Conservation (phyloP, 2,888 invertebrate genomes). For the Seladonia tumulorum region DNA sequence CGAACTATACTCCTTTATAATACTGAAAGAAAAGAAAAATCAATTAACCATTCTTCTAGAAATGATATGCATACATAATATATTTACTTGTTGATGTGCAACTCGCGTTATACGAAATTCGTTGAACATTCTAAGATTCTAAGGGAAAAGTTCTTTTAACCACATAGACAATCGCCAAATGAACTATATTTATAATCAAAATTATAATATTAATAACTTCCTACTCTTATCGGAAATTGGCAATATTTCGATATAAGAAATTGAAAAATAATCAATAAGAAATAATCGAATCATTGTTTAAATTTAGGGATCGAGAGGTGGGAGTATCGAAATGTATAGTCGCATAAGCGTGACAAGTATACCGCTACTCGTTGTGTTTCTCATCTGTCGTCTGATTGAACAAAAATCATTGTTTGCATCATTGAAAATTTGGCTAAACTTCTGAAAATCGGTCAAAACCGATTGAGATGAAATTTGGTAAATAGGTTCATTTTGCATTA, state of each 20-base stretch:
- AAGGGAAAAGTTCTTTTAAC: constrained; percentile 8
- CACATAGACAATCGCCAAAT: constrained; percentile 28
- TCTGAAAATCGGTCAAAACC: too few relatives aligned
- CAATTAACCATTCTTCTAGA: neutral
- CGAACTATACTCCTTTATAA: constrained; percentile 40
- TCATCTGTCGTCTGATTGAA: neutral
- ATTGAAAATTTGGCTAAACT: too few relatives aligned
- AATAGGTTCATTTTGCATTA: too few relatives aligned
- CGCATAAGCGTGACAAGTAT: neutral
- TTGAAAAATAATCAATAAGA: neutral
- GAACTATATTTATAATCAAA: constrained; percentile 18
- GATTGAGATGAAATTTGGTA: too few relatives aligned
- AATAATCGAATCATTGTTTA: neutral
- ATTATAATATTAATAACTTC: constrained; percentile 21
- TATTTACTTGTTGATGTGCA: constrained; percentile 2
- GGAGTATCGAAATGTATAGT: neutral
- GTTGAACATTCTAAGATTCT: constrained; percentile 13
- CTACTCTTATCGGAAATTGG: neutral
- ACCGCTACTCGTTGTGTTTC: neutral
- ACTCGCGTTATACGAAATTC: constrained; percentile 1
- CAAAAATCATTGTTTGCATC: neutral
- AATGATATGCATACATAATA: neutral
- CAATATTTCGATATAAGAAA: constrained; percentile 6
- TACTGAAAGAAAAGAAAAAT: neutral
- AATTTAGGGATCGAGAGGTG: neutral